These are phyloP conservation scores for Pristionchus arcanus DNA, from an alignment of 2,888 invertebrate species.

Conservation along the genomic window DNA sequence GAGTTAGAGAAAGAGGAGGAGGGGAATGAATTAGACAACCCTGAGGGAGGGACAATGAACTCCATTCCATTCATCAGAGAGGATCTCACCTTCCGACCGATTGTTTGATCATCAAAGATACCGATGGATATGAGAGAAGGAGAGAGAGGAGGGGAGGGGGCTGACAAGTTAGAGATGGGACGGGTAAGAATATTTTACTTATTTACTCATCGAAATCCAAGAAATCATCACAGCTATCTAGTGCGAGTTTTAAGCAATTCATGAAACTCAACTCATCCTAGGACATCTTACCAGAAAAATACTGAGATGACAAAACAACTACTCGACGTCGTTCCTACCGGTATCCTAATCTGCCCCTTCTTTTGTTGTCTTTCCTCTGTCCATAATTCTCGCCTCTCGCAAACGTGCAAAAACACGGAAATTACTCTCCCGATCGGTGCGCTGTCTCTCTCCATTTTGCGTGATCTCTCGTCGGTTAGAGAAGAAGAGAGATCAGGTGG, in stretches of 20 bases:
- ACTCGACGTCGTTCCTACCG: background rate
- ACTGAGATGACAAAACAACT: background rate
- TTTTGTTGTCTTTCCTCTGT: background rate
- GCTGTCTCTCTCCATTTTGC: background rate
- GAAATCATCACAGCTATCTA: too few species aligned
- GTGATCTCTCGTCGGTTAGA: background rate
- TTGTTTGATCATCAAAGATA: slow-evolving; percentile 25
- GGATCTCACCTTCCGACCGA: background rate
- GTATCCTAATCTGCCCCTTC: slow-evolving; percentile 6
- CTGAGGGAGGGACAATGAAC: slow-evolving; percentile 44
- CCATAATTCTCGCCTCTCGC: slow-evolving; percentile 4
- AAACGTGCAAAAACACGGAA: slow-evolving; percentile 30
- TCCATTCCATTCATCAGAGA: slow-evolving; percentile 2
- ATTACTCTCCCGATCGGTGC: background rate
- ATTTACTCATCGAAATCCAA: too few species aligned
- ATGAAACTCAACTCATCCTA: background rate
- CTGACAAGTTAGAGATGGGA: background rate
- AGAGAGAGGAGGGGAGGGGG: background rate
- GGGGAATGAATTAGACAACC: slow-evolving; percentile 17
- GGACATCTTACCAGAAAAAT: background rate
- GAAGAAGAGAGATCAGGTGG: background rate
- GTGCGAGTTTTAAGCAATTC: too few species aligned
- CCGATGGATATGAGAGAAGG: slow-evolving; percentile 2
- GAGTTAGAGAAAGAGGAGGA: background rate
- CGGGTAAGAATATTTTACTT: too few species aligned